Evolutionary conservation across 2,113 vertebrate genomes (phyloP), one percentile per base, ranked within the genome.

Genomic region (Microcebus lehilahytsara): DNA sequence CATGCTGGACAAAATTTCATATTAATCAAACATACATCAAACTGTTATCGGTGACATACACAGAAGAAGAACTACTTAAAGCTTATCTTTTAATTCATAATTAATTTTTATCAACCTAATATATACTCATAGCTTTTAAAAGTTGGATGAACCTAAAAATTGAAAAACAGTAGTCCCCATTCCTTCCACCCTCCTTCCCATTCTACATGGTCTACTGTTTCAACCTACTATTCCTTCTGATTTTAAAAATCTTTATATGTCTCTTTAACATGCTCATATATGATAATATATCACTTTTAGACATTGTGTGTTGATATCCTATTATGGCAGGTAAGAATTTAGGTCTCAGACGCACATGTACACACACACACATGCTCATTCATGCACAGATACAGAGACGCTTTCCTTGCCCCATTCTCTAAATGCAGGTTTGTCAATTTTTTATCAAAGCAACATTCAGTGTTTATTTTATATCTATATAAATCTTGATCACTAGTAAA

Each of bases 21-120:
- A 69, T 88, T 88, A 79, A 95, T 72, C 51, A 95, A 93, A 84
- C 14, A 32, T 34, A 77, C 34, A 85, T 83, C 77, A 78, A 37
- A 84, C 46, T 56, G 14, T 42, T 42, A 69, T 74, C 74, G 51
- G n/a, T 32, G 17, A 93, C 19, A 10, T 25, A 37, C 64, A 72
- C 69, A 51, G 51, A 85, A 86, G 71, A 51, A 95, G 34, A 19
- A 14, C 16, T 42, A 22, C 30, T 64, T 74, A 66, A 64, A 72
- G 67, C 13, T 78, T 56, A 9, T 17, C 51, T 74, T 60, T 96
- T 95, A 75, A 72, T 90, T 71, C 40, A 10, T 89, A 56, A 86
- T 60, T 69, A 74, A 51, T 56, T 46, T 64, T 90, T 93, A 88
- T 60, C 58, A 56, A 92, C 17, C 23, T 86, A 74, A 79, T 42